Evolutionary conservation across 1,140 invertebrate genomes (phyloP).

Genomic region (Rhyacophila brunnea): DNA sequence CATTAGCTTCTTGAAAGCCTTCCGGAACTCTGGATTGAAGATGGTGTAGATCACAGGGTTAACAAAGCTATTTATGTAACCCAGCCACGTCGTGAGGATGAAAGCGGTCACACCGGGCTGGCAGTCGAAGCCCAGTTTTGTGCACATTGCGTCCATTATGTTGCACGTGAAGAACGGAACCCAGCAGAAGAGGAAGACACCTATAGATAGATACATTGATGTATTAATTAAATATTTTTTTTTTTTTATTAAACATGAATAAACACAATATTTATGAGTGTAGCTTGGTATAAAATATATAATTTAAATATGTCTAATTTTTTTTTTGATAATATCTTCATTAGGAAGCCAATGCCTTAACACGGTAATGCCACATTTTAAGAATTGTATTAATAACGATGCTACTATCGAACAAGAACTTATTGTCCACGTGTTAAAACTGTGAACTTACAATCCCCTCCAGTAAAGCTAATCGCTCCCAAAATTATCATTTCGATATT

Average conservation of each 20-base stretch:
- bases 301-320: too few species aligned
- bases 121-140: slow-evolving; percentile 78
- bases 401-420: too few species aligned
- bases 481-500: too few species aligned
- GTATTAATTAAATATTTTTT: too few species aligned
- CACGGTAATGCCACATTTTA: too few species aligned
- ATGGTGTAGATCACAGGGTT: slow-evolving; percentile 99
- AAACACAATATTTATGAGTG: neutral
- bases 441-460: too few species aligned
- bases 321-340: too few species aligned
- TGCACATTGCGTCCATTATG: slow-evolving; percentile 93
- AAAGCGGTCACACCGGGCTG: slow-evolving; percentile 86
- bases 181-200: slow-evolving; percentile 97
- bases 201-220: slow-evolving; percentile 48
- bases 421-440: too few species aligned
- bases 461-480: too few species aligned
- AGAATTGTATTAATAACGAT: too few species aligned
- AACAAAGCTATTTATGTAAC: slow-evolving; percentile 97
- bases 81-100: slow-evolving; percentile 96
- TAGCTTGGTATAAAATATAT: too few species aligned
- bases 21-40: slow-evolving; percentile 98
- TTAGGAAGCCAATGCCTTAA: too few species aligned
- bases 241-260: neutral
- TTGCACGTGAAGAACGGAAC: slow-evolving; percentile 98
- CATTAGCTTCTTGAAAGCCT: slow-evolving; percentile 96